phyloP scores from a whole-genome alignment of 2,113 vertebrate genomes.

The Greenwoodochromis staneri region DNA sequence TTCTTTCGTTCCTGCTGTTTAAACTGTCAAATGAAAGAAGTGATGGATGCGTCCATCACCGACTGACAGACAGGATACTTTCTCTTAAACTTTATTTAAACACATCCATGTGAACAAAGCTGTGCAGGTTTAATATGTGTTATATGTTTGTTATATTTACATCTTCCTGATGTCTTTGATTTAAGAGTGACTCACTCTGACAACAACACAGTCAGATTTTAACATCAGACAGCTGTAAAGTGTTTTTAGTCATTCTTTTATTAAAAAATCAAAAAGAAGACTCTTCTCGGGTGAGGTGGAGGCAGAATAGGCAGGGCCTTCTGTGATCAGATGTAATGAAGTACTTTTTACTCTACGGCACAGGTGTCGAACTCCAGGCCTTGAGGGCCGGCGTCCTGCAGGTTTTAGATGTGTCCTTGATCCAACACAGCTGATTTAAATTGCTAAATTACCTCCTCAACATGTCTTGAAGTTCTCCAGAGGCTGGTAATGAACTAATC shows the following conservation, averaged over 20 bases:
- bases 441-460: no score
- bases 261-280: neutral
- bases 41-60: neutral
- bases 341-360: neutral
- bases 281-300: neutral
- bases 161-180: neutral
- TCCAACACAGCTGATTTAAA: no score
- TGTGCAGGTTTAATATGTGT: neutral
- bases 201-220: neutral
- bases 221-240: neutral
- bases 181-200: neutral
- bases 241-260: neutral
- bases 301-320: neutral
- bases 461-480: no score
- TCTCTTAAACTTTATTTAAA: neutral
- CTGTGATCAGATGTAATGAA: neutral
- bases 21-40: neutral
- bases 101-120: neutral
- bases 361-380: no score
- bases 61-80: neutral
- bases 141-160: neutral
- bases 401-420: no score
- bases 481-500: no score
- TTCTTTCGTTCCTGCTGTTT: neutral
- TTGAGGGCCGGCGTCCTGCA: no score